These are phyloP conservation scores for Mercenaria mercenaria DNA, from an alignment of 1,140 invertebrate genomes.

Conservation along the genomic window DNA sequence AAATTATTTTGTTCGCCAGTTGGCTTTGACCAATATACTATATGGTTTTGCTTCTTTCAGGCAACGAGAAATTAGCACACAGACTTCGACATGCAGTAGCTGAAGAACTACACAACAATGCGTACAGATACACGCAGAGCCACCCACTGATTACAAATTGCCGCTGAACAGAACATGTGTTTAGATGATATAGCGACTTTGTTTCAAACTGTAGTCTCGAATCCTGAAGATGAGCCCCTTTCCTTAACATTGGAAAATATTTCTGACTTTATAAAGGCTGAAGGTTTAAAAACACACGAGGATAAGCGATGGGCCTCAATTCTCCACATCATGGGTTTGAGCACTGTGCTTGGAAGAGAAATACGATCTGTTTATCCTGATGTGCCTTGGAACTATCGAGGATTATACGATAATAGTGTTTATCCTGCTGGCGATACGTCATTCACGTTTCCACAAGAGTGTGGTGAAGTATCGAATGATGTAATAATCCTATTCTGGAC, in stretches of 20 bases:
- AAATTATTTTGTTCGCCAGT: too few species aligned
- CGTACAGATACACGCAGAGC: not conserved
- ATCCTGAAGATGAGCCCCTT: not conserved
- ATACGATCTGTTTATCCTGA: not conserved
- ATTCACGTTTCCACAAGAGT: not conserved
- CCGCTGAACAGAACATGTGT: slow-evolving; percentile 17
- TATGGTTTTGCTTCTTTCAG: not conserved
- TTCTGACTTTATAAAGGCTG: not conserved
- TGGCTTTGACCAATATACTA: too few species aligned
- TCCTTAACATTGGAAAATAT: slow-evolving; percentile 18
- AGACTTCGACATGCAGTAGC: not conserved
- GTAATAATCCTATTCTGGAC: not conserved
- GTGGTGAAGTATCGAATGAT: not conserved
- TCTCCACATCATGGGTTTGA: not conserved
- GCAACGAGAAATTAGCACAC: not conserved
- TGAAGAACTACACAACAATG: slow-evolving; percentile 8
- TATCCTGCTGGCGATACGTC: not conserved
- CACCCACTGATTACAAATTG: not conserved
- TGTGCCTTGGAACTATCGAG: not conserved
- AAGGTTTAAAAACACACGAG: not conserved
- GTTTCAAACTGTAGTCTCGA: slow-evolving; percentile 18
- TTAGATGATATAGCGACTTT: not conserved
- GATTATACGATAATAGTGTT: not conserved
- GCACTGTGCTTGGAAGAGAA: slow-evolving; percentile 3
- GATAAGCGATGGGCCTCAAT: not conserved